Base-by-base conservation (phyloP, 2,113 vertebrate genomes). In the Polyodon spathula region DNA sequence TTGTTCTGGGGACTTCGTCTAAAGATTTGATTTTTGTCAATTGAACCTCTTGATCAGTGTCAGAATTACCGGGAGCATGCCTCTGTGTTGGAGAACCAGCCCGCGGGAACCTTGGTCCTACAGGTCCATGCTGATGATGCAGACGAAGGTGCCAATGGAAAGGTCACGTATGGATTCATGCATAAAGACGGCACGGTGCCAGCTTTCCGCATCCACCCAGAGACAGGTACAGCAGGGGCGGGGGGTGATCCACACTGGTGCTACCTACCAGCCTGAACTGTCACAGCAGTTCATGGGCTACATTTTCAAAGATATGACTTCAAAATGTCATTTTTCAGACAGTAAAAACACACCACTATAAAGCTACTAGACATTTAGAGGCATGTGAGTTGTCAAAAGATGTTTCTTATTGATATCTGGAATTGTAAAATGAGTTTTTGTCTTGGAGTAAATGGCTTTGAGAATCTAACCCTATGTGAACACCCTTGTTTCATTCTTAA, bases 151-250 rank as follows among this genome's bases (percentile, higher is more conserved):
- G 78, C 78, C 70, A 94, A 92, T 54, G 90, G 93, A n/a, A 60
- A 80, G 72, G 91, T 95, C 64, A 88, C 88, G 39, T 95, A 94
- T 1, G 87, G 91, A 68, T 86, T 95, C 73, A 89, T 94, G 87
- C 90, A 92, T 73, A 88, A 90, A 77, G 88, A 87, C 78, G 87
- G 87, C 67, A 84, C 84, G 4, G 73, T 89, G 0, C 91, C 92
- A 1, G 86, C 90, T 4, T 94, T 95, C 67, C 89, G 76, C 44
- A 89, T 95, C 59, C 86, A 94, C 64, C 89, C 90, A 7, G 90
- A 93, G 39, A 92, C 90, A 57, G 92, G 92, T 93, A 81, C 70
- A 57, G 4, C n/a, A n/a, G 40, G 4, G 48, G 12, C 27, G 8
- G 59, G 14, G n/a, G 50, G 8, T 9, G 16, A 4, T 40, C 38